Percentiles rank a stretch among this genome's conserved stretches.
phyloP scores from a whole-genome alignment of 2,888 invertebrate species.

The Orthonevra nobilis region DNA sequence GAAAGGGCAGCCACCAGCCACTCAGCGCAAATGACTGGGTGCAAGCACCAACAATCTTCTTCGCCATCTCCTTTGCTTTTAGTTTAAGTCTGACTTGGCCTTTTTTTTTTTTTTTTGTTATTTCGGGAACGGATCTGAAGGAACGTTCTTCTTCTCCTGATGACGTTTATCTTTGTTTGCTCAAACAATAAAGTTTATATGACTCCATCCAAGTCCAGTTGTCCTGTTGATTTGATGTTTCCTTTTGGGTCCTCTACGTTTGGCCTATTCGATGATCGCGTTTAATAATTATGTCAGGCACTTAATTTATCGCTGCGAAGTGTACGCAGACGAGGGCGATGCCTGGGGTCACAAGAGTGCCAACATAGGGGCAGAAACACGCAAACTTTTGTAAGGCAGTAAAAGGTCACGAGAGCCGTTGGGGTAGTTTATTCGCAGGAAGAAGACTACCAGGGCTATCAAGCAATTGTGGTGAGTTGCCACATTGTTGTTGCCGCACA shows the following conservation, averaged over 20 bases:
- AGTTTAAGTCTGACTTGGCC: conserved; percentile 12
- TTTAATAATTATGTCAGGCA: conserved; percentile 78
- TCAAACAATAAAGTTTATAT: conserved; percentile 66
- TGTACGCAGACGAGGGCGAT: conserved; percentile 25
- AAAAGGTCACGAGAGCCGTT: conserved; percentile 68
- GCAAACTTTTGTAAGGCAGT: conserved; percentile 62
- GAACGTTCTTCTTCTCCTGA: conserved; percentile 4
- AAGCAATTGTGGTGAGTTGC: conserved; percentile 26
- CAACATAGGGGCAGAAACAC: conserved; percentile 36
- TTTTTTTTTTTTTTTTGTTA: conserved; percentile 6
- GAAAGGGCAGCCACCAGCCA: conserved; percentile 64
- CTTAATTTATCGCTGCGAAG: conserved; percentile 77
- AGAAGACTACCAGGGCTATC: neutral
- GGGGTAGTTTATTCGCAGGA: conserved; percentile 48
- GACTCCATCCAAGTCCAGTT: conserved; percentile 57
- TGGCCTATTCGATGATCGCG: conserved; percentile 34
- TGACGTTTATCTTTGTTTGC: conserved; percentile 59
- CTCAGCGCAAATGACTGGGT: conserved; percentile 61
- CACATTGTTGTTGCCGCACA: conserved; percentile 51
- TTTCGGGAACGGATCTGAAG: conserved; percentile 4
- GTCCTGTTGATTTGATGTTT: conserved; percentile 34
- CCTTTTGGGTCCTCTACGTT: conserved; percentile 3
- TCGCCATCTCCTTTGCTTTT: conserved; percentile 10
- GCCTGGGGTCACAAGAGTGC: conserved; percentile 52
- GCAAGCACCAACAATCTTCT: conserved; percentile 31